Base-by-base conservation (phyloP, 2,888 invertebrate genomes). In the Cantharis rustica region DNA sequence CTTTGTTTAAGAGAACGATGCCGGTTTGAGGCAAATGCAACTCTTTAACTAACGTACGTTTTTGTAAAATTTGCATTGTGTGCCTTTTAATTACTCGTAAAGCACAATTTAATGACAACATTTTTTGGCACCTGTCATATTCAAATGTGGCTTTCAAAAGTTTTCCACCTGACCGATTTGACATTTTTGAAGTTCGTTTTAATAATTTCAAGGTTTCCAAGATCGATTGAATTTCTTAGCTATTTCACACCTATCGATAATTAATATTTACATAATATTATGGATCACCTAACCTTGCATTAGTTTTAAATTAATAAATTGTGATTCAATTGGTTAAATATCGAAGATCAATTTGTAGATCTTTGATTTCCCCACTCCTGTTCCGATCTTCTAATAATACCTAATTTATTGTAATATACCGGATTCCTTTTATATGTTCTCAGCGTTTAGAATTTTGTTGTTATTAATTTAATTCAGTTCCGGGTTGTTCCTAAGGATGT, bases 1-100 rank as follows among this genome's bases (percentile, higher is more conserved):
- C 98, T 98, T 98, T 98, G 84, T 98, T 99, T 61, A 99, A 87
- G 96, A 98, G 95, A 10, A 99, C 90, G 69, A 99, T 94, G 0
- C 94, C 98, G 13, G 98, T 98, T 88, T 95, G 95, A 0, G 93
- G 91, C 10, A n/a, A 7, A 9, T 23, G 23, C 7, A 23, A 7
- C n/a, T 1, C n/a, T n/a, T 47, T 5, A 5, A n/a, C 1, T 4
- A n/a, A 7, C 2, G n/a, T 47, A n/a, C n/a, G 7, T 47, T 47
- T n/a, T 47, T 47, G 47, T 47, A 47, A n/a, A n/a, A 47, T 47
- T 47, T 47, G 47, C 47, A 47, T 47, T 9, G 47, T 47, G 47
- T n/a, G 47, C n/a, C 47, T 47, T 7, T 47, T 47, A n/a, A 47
- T 47, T n/a, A 47, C 5, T 47, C n/a, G n/a, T 47, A n/a, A 47